phyloP scores from a whole-genome alignment of 2,797 vertebrate species.

The Picus viridis region DNA sequence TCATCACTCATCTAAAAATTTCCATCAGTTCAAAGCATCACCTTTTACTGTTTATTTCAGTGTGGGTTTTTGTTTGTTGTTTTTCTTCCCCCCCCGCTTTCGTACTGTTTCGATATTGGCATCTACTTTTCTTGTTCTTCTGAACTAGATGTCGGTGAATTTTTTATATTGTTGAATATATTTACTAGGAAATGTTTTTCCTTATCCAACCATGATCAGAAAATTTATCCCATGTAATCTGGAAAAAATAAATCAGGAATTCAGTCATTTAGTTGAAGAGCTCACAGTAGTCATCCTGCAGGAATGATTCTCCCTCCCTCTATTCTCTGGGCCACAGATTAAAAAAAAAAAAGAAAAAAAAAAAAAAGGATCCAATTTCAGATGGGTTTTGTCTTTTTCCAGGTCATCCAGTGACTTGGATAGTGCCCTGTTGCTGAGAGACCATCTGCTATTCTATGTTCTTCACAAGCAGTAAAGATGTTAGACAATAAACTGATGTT shows the following conservation, averaged over 20 bases:
- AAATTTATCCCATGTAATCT: neutral
- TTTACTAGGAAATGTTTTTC: neutral
- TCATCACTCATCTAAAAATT: rapidly evolving
- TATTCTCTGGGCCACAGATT: neutral
- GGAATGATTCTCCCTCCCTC: rapidly evolving
- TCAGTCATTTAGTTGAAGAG: neutral
- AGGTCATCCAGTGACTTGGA: neutral
- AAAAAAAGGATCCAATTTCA: neutral
- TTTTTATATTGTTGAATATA: neutral
- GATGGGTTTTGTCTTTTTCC: neutral
- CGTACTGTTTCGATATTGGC: neutral
- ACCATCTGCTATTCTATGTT: rapidly evolving
- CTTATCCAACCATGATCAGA: neutral
- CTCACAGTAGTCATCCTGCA: neutral
- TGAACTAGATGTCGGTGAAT: neutral
- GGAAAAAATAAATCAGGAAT: neutral
- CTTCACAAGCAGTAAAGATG: neutral
- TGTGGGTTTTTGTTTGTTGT: neutral
- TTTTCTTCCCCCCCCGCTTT: neutral
- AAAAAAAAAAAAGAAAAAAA: too few relatives aligned
- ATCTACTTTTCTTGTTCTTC: neutral
- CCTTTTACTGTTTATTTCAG: neutral
- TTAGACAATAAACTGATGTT: neutral
- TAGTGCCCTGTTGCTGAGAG: neutral
- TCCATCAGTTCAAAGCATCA: neutral